Conservation (phyloP, 2,113 vertebrate genomes). For the Corythaeola cristata region DNA sequence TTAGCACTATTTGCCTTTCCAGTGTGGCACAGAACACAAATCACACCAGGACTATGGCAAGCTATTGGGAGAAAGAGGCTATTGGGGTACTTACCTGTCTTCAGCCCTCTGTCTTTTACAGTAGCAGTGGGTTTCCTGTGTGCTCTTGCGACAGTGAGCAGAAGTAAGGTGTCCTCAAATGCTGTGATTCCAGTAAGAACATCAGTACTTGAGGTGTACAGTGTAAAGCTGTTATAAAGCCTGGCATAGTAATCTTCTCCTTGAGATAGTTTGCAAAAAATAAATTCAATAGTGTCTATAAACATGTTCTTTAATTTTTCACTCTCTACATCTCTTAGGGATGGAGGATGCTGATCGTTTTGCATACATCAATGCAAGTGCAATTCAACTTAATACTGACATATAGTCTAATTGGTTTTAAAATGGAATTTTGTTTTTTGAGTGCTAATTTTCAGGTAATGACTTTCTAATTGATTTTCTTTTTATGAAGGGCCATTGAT, state of each 20-base stretch:
- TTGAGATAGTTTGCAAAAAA: not conserved
- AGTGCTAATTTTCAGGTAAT: constrained; percentile 58
- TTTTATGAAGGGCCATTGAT: constrained; percentile 47
- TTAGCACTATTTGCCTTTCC: not conserved
- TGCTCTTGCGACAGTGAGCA: not conserved
- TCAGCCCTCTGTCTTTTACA: not conserved
- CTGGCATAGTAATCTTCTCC: not conserved
- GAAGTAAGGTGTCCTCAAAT: not conserved
- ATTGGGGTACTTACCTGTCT: not conserved
- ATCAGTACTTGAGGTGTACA: not conserved
- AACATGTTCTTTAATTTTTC: not conserved
- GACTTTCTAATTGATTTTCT: constrained; percentile 53
- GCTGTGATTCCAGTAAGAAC: not conserved
- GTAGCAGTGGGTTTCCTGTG: not conserved
- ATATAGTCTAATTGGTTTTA: constrained; percentile 33
- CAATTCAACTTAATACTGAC: constrained; percentile 20
- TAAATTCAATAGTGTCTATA: not conserved
- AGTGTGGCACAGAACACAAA: not conserved
- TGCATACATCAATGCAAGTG: constrained; percentile 27
- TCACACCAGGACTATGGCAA: not conserved
- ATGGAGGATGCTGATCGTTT: not conserved
- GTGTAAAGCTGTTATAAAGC: not conserved
- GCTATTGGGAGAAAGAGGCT: not conserved
- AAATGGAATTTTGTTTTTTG: constrained; percentile 39
- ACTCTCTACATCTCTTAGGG: not conserved